phyloP scores from a whole-genome alignment of 2,888 invertebrate genomes.

The Ceramica pisi region DNA sequence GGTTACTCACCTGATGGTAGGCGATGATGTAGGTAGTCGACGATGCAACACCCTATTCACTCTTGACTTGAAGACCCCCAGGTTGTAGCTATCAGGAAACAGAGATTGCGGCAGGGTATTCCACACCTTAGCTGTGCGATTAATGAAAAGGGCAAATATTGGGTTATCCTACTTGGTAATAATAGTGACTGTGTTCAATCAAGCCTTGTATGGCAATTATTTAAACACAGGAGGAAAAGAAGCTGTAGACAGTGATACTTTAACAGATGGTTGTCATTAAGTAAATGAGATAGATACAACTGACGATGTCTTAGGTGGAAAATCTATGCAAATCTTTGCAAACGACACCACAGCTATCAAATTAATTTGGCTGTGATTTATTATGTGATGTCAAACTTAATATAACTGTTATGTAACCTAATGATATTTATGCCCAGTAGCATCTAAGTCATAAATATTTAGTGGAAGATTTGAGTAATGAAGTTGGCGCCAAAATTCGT shows the following conservation, averaged over 20 bases:
- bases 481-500: neutral
- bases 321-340: slow-evolving; percentile 50
- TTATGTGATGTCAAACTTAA: slow-evolving; percentile 17
- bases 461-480: neutral
- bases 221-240: neutral
- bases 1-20: too few relatives aligned
- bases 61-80: neutral
- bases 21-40: too few relatives aligned
- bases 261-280: slow-evolving; percentile 29
- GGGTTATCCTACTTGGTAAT: too few relatives aligned
- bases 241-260: neutral
- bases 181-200: neutral
- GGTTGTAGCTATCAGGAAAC: neutral
- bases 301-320: slow-evolving; percentile 25
- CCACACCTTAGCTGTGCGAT: neutral
- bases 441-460: slow-evolving; percentile 14
- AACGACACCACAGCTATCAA: slow-evolving; percentile 17
- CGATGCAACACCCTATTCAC: neutral
- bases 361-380: slow-evolving; percentile 21
- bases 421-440: slow-evolving; percentile 18
- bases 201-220: neutral
- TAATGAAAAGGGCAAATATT: too few relatives aligned
- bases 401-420: slow-evolving; percentile 24
- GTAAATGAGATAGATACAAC: slow-evolving; percentile 29
- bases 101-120: neutral